Evolutionary conservation across 2,113 vertebrate species (phyloP).

Genomic region (Brachypodius melanocephalos): DNA sequence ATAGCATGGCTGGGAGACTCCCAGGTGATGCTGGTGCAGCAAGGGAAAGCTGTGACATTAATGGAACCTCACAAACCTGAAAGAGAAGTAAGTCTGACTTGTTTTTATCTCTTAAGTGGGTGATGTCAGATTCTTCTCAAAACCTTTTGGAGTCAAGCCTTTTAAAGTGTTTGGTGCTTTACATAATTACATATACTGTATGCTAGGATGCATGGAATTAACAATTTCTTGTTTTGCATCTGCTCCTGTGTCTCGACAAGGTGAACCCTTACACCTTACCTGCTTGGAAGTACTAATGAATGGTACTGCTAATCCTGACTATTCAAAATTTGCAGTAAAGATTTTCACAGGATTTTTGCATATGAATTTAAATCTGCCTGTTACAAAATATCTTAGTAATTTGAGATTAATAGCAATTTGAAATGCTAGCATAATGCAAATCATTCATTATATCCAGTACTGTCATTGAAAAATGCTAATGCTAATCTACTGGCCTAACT

Average conservation of each 20-base stretch:
- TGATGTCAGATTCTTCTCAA: not conserved
- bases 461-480: not conserved
- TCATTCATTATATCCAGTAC: not conserved
- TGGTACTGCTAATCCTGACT: not conserved
- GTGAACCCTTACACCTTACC: not conserved
- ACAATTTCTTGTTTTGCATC: not conserved
- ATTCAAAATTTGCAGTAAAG: not conserved
- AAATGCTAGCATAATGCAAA: not conserved
- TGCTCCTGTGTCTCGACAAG: not conserved
- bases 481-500: not conserved
- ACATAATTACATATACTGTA: not conserved
- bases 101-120: not conserved
- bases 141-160: not conserved
- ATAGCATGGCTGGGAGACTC: conserved; percentile 95
- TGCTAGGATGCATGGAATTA: not conserved
- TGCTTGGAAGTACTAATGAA: not conserved
- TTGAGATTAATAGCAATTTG: not conserved
- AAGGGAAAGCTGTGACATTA: conserved; percentile 79
- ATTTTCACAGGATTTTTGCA: not conserved
- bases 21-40: conserved; percentile 85
- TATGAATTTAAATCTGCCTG: not conserved
- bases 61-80: conserved; percentile 97
- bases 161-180: not conserved
- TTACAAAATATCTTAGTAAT: not conserved
- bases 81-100: conserved; percentile 79